These are phyloP conservation scores for Drosophila affinis DNA, from an alignment of 2,888 invertebrate species.

Conservation along the genomic window DNA sequence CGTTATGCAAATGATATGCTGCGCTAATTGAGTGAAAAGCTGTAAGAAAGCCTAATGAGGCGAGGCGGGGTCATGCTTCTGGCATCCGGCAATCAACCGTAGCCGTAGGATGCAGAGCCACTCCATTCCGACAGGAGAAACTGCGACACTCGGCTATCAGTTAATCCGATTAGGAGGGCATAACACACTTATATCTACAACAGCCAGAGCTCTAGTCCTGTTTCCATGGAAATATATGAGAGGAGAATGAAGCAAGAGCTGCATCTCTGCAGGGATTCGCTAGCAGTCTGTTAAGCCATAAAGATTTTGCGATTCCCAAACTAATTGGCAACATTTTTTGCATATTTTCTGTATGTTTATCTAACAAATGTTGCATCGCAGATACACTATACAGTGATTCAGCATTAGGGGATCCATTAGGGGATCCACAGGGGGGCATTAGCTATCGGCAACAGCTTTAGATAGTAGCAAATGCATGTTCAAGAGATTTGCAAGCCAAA, in stretches of 20 bases:
- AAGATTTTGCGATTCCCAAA: background rate
- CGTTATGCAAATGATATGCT: conserved; percentile 70
- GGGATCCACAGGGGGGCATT: background rate
- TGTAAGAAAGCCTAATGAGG: conserved; percentile 34
- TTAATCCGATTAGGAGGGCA: conserved; percentile 36
- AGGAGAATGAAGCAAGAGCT: too few species aligned
- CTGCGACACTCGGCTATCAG: conserved; percentile 30
- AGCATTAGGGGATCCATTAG: background rate
- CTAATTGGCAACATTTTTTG: background rate
- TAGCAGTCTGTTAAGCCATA: too few species aligned
- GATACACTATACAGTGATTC: background rate
- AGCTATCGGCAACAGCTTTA: conserved; percentile 20
- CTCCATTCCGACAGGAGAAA: conserved; percentile 15
- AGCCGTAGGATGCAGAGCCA: background rate
- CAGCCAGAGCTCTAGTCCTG: background rate
- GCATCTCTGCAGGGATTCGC: too few species aligned
- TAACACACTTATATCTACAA: conserved; percentile 33
- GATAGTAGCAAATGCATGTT: conserved; percentile 62
- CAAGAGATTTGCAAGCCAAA: conserved; percentile 45
- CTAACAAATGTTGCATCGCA: too few species aligned
- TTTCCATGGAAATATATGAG: background rate
- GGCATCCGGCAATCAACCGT: conserved; percentile 1
- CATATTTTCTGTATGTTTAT: too few species aligned
- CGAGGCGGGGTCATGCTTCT: conserved; percentile 33
- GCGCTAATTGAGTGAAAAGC: conserved; percentile 64